These are phyloP conservation scores for Anomalospiza imberbis DNA, from an alignment of 2,797 vertebrate genomes.

Conservation along the genomic window DNA sequence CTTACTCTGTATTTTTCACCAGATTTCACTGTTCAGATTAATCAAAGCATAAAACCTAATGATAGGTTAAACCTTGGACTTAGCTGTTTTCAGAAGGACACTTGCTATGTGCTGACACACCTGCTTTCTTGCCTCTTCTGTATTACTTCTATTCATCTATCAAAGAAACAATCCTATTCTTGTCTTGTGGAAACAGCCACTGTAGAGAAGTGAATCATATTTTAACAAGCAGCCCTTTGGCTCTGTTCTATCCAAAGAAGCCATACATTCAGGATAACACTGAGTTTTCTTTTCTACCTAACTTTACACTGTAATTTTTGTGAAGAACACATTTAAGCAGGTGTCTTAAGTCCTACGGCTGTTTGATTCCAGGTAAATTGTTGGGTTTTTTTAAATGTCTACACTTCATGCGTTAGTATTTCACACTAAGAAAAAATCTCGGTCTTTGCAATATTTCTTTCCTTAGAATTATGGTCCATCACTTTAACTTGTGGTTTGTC, in stretches of 20 bases:
- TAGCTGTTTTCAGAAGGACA: background rate
- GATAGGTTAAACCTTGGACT: background rate
- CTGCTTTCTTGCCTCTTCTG: background rate
- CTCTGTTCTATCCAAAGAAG: background rate
- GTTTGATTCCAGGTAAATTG: background rate
- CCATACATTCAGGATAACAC: accelerated
- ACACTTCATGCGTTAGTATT: background rate
- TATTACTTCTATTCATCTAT: background rate
- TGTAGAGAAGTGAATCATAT: background rate
- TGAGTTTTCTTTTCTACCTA: background rate
- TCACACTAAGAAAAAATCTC: background rate
- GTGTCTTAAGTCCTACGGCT: background rate
- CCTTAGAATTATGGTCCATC: background rate
- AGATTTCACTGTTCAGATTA: background rate
- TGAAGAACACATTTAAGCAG: background rate
- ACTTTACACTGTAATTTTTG: background rate
- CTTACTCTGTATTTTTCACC: background rate
- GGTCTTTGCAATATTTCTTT: background rate
- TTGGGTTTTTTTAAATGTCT: background rate
- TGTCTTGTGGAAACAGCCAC: background rate
- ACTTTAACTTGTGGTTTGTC: background rate
- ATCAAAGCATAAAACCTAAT: background rate
- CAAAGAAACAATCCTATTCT: background rate
- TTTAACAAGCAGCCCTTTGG: background rate
- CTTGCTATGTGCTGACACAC: background rate